Evolutionary conservation across 2,797 vertebrate species (phyloP), one percentile per base, ranked within the genome.

Genomic region (Tokudaia tokunoshimensis): DNA sequence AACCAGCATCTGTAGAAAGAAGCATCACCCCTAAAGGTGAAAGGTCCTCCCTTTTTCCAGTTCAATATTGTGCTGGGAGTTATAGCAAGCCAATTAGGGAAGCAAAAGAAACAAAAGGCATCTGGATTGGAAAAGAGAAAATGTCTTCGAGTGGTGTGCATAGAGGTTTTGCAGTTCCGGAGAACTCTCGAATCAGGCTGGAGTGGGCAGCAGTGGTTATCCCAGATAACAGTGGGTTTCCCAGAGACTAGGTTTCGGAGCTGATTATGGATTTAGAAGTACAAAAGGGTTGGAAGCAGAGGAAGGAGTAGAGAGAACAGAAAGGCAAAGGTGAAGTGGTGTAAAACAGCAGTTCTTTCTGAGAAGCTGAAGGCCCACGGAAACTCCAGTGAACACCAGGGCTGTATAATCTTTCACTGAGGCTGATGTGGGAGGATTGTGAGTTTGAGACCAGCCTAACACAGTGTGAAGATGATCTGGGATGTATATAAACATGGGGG

Each of bases 1-100:
- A 91, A 91, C 63, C 61, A 85, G 11, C 20, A 22, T 88, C 31
- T 47, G 57, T 80, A 47, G 72, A 75, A 92, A 96, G 22, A 92
- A 67, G 61, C 47, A 78, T 86, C n/a, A 29, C 47, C 57, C 17
- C 67, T 82, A 82, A 9, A 37, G 70, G 59, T 20, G 6, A 83
- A 79, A 41, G 31, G 4, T 6, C 31, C 19, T 41, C 29, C 31
- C 31, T 2, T 9, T 41, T 29, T n/a, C 17, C 19, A 67, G 22
- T 81, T 75, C 57, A 85, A 63, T 59, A 63, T 34, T 22, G 5
- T 52, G 41, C 12, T 57, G 13, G 78, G 91, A 90, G 20, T 88
- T 80, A 44, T 29, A 74, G 76, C 24, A 37, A 74, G 47, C 37
- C 34, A 84, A 44, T 52, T 88, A 84, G 65, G 61, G 15, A 93